Evolutionary conservation across 2,888 invertebrate species (phyloP).

Genomic region (Monopis laevigella): DNA sequence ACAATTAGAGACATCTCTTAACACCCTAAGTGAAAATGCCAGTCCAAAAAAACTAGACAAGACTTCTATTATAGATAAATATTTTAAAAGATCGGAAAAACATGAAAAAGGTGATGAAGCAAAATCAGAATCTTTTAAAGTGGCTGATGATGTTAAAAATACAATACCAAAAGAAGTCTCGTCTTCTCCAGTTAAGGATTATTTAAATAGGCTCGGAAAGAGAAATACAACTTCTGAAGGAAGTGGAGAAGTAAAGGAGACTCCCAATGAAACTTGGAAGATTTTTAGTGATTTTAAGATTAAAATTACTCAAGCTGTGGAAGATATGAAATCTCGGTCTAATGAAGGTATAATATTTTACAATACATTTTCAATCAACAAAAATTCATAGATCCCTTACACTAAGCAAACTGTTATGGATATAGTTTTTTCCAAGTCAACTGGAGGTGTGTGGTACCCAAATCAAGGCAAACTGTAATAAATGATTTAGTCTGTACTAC

Average conservation of each 20-base stretch:
- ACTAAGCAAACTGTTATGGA: no score
- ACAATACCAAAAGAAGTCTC: constrained; percentile 38
- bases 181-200: constrained; percentile 66
- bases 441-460: no score
- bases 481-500: no score
- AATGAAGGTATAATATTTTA: constrained; percentile 67
- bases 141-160: constrained; percentile 30
- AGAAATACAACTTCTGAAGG: constrained; percentile 71
- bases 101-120: constrained; percentile 45
- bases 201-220: constrained; percentile 68
- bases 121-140: constrained; percentile 34
- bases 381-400: no score
- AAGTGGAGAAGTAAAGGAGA: constrained; percentile 43
- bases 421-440: no score
- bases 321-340: constrained; percentile 78
- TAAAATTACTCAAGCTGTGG: constrained; percentile 80
- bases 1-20: constrained; percentile 47
- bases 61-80: constrained; percentile 55
- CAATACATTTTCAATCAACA: no score
- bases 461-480: no score
- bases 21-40: constrained; percentile 39
- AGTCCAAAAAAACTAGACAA: constrained; percentile 55
- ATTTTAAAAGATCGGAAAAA: constrained; percentile 52
- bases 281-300: constrained; percentile 77
- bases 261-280: constrained; percentile 73